These are phyloP conservation scores for Corvus cornix DNA, from an alignment of 2,113 vertebrate genomes.

Conservation along the genomic window DNA sequence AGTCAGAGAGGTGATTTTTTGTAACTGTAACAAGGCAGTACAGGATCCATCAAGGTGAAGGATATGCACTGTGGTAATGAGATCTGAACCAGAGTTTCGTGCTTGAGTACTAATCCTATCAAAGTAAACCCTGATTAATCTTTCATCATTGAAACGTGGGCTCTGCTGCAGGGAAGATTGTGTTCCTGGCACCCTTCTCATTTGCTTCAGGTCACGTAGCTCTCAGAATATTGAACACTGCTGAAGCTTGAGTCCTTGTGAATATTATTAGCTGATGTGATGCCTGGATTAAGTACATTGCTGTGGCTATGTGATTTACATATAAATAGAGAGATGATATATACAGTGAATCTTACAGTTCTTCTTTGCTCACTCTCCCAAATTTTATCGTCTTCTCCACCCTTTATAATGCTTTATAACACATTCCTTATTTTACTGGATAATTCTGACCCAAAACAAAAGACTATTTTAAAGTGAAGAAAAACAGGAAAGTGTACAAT, in stretches of 20 bases:
- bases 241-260: slow-evolving; percentile 26
- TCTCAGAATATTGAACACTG: slow-evolving; percentile 41
- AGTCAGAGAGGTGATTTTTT: not conserved
- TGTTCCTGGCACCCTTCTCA: slow-evolving; percentile 64
- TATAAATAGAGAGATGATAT: slow-evolving; percentile 37
- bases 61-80: slow-evolving; percentile 48
- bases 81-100: slow-evolving; percentile 49
- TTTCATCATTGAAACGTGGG: slow-evolving; percentile 37
- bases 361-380: not conserved
- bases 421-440: not conserved
- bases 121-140: slow-evolving; percentile 69
- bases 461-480: not conserved
- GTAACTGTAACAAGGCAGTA: not conserved
- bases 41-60: slow-evolving; percentile 47
- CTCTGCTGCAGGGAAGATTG: slow-evolving; percentile 43
- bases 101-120: slow-evolving; percentile 70
- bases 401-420: not conserved
- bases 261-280: slow-evolving; percentile 31
- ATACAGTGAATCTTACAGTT: not conserved
- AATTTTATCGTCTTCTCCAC: not conserved
- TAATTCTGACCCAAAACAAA: not conserved
- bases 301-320: slow-evolving; percentile 45
- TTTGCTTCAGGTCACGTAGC: slow-evolving; percentile 56
- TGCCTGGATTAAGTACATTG: slow-evolving; percentile 30
- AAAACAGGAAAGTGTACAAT: not conserved